Evolutionary conservation across 2,888 invertebrate species (phyloP), one percentile per base, ranked within the genome.

Genomic region (Lithophane socia): DNA sequence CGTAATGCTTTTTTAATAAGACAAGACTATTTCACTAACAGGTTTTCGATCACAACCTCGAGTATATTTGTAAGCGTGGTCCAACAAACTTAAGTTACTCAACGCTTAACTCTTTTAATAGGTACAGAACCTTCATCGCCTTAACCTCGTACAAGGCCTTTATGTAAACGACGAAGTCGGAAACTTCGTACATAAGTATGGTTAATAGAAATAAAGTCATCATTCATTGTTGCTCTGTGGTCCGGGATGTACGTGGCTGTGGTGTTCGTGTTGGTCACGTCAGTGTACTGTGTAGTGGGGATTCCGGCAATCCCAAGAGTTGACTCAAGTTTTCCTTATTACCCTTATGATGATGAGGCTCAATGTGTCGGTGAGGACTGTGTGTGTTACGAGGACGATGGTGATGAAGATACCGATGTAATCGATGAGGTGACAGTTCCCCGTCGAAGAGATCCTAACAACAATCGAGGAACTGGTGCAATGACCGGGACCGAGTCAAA

Each of bases 101-200:
- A 75, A 69, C 4, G 13, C 18, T 64, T 47, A 64, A 80, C 10
- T 56, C 13, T 52, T 60, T 67, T 68, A 68, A 60, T 73, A 80
- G 12, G 47, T 80, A 71, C 84, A 75, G 84, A 84, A 84, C 85
- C 84, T 77, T 71, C 56, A 18, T 58, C 44, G 64, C 37, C 47
- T 66, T 75, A 84, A 75, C 83, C 81, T 84, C 61, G 67, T 37
- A 2, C 65, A 84, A 84, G 77, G 75, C 60, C 69, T 79, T 65
- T 71, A 80, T 80, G 73, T 72, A 70, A 84, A 81, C 68, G 73
- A 73, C 81, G 37, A 75, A 73, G 73, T 77, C 64, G 66, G 58
- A 80, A 80, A 80, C 66, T 60, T 72, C 42, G 52, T 73, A 80
- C 80, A 5, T 77, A 84, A 75, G 81, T 58, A n/a, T 81, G 29